Percentiles rank a stretch among this genome's conserved stretches.
These are phyloP conservation scores for Lamprologus lemairii DNA, from an alignment of 2,113 vertebrate genomes.

Conservation along the genomic window DNA sequence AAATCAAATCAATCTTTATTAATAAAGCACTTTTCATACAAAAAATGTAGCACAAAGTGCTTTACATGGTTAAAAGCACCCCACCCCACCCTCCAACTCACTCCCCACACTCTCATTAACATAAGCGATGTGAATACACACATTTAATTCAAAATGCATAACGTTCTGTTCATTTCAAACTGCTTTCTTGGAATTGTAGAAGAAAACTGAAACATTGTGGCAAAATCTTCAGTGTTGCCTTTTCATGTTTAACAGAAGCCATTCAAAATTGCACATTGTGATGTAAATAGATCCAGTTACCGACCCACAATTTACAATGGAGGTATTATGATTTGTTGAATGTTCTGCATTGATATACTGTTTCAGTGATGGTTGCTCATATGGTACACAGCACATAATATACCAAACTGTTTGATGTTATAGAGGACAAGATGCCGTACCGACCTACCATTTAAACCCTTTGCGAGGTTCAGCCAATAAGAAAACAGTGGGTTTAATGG, in stretches of 20 bases:
- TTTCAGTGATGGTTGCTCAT: not conserved
- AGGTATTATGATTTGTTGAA: not conserved
- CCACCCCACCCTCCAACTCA: no score
- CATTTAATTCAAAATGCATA: not conserved
- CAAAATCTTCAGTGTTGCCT: not conserved
- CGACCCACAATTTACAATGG: not conserved
- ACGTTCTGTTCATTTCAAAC: rapidly evolving
- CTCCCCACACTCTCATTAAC: no score
- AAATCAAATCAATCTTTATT: no score
- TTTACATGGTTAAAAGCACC: no score
- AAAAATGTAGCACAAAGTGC: no score
- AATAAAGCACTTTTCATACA: no score
- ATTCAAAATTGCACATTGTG: not conserved
- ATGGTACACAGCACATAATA: not conserved
- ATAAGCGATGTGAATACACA: no score
- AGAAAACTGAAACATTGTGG: not conserved
- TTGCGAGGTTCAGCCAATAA: not conserved
- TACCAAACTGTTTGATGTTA: not conserved
- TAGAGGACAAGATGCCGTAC: not conserved
- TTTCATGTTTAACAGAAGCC: not conserved
- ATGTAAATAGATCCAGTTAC: not conserved
- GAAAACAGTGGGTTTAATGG: not conserved
- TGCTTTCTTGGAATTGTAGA: not conserved
- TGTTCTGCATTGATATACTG: not conserved
- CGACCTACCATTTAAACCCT: not conserved